phyloP scores from a whole-genome alignment of 2,113 vertebrate species.

The Pithys albifrons region DNA sequence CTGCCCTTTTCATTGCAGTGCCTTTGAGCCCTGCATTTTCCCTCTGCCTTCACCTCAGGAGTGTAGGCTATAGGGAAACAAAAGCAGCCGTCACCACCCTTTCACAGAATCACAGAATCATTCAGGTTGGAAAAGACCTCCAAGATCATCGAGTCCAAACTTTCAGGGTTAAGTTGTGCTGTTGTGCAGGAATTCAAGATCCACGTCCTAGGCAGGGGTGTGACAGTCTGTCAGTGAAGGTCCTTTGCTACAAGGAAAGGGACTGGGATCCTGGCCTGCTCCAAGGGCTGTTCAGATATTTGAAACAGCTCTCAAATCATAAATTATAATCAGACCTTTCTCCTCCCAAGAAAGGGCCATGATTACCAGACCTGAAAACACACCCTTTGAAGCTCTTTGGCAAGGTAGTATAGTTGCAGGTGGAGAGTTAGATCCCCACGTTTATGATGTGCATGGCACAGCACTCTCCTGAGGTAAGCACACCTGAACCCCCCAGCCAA shows the following conservation, averaged over 20 bases:
- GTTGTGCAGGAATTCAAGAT: background rate
- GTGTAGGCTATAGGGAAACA: background rate
- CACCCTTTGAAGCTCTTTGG: background rate
- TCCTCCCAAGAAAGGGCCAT: background rate
- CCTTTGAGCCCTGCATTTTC: background rate
- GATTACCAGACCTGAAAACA: background rate
- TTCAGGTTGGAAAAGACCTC: background rate
- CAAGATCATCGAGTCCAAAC: background rate
- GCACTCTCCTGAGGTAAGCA: background rate
- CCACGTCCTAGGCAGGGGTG: background rate
- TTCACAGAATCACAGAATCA: background rate
- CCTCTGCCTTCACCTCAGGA: background rate
- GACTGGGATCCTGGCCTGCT: background rate
- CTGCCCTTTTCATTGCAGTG: background rate
- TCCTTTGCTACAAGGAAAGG: background rate
- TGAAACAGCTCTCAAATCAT: background rate
- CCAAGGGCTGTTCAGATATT: background rate
- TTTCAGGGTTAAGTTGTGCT: background rate
- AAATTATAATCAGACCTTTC: background rate
- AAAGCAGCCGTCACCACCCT: background rate
- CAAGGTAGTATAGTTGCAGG: background rate
- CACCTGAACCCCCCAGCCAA: accelerated
- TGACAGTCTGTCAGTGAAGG: background rate
- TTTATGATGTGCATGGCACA: background rate
- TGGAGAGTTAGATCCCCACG: background rate